Evolutionary conservation across 2,113 vertebrate genomes (phyloP), one percentile per base, ranked within the genome.

Genomic region (Peromyscus leucopus): DNA sequence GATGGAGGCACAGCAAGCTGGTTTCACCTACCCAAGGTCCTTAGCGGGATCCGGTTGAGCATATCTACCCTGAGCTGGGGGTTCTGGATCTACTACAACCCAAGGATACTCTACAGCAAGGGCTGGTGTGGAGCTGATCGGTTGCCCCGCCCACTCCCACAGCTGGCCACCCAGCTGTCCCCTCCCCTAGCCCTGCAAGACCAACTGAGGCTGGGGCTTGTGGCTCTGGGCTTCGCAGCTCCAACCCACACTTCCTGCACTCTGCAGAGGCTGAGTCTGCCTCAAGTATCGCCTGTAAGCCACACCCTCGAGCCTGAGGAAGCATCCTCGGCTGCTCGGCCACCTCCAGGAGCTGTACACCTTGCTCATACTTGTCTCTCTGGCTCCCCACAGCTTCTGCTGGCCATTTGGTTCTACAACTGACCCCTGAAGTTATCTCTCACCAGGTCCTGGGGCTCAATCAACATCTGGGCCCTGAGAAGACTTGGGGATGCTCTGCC

Each of bases 211-310:
- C 57, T 16, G 83, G 65, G 83, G 39, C 63, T 28, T 11, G 3
- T 0, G 11, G 28, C 48, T 22, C 78, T 51, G 15, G 0, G 84
- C 39, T 7, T 2, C 0, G 3, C 4, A 36, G 63, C 21, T 22
- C 67, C 2, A 0, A 28, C 63, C 39, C 8, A 67, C 36, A 0
- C 42, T 22, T 61, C 1, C 36, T 48, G 69, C 42, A 0, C 12
- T 2, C n/a, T 0, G 11, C 3, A 24, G 46, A 12, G 31, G 93
- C 89, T 71, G 85, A 22, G 48, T 16, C 82, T 1, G 28, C 11
- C 55, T 72, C n/a, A 33, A 46, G 15, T 24, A 1, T 28, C 31
- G 1, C 5, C 33, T 7, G 0, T 21, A 74, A 79, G 69, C 71
- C 92, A 88, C 19, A 33, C 72, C 92, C 48, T 42, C 33, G 22